A percentile compares a stretch with the other conserved stretches of the same genome.
These are phyloP conservation scores for Hyposoter dolosus DNA, from an alignment of 2,888 invertebrate species.

Conservation along the genomic window DNA sequence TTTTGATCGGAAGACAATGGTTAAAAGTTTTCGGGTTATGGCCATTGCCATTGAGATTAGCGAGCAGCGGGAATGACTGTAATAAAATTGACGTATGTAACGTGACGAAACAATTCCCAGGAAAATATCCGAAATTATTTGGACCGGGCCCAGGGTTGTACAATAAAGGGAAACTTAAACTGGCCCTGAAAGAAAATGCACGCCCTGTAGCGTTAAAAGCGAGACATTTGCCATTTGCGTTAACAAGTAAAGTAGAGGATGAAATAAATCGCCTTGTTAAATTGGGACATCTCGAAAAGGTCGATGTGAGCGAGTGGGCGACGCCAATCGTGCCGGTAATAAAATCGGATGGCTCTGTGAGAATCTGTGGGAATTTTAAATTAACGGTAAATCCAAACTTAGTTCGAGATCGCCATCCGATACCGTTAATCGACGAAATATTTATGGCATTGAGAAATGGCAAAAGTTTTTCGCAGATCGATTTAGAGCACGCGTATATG, in stretches of 20 bases:
- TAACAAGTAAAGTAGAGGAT: constrained; percentile 28
- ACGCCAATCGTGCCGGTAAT: constrained; percentile 67
- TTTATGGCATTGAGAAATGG: constrained; percentile 71
- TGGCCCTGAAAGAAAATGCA: constrained; percentile 38
- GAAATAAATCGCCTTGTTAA: constrained; percentile 56
- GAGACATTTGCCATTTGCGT: constrained; percentile 72
- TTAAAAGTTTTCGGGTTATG: constrained; percentile 19
- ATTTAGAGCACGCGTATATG: constrained; percentile 76
- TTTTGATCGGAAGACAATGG: constrained; percentile 45
- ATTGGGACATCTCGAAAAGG: constrained; percentile 67
- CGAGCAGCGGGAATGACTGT: constrained; percentile 2
- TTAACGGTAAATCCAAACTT: constrained; percentile 77
- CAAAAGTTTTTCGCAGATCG: constrained; percentile 79
- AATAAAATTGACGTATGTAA: constrained; percentile 30
- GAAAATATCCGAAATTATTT: constrained; percentile 26
- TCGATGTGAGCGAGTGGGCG: constrained; percentile 72
- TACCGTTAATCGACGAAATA: constrained; percentile 71
- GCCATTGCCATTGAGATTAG: constrained; percentile 1
- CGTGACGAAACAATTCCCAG: constrained; percentile 24
- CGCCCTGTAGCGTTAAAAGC: constrained; percentile 63
- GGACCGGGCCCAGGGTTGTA: background rate
- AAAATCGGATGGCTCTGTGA: constrained; percentile 23
- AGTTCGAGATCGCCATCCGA: constrained; percentile 72
- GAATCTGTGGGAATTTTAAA: constrained; percentile 72
- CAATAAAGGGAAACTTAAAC: constrained; percentile 2